phyloP scores from a whole-genome alignment of 2,888 invertebrate species.

The Cryptops parisi region DNA sequence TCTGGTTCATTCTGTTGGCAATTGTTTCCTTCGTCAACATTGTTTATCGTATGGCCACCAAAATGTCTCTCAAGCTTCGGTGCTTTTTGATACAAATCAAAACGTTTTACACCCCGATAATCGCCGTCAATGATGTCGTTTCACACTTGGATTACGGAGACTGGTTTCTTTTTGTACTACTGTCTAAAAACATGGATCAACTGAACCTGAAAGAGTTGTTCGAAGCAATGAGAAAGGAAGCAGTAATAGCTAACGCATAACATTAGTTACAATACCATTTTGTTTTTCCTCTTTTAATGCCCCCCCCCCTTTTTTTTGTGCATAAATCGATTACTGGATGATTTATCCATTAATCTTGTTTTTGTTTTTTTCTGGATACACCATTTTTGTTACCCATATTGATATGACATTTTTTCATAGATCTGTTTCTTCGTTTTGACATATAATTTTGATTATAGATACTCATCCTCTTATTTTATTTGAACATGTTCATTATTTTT shows the following conservation, averaged over 20 bases:
- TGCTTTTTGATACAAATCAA: constrained; percentile 64
- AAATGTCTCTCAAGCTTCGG: constrained; percentile 62
- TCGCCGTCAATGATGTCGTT: constrained; percentile 57
- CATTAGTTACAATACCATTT: too few species aligned
- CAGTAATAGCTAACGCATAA: background rate
- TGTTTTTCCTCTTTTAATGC: too few species aligned
- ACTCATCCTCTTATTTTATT: too few species aligned
- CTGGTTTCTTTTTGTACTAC: constrained; percentile 63
- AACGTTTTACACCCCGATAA: constrained; percentile 60
- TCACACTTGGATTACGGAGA: constrained; percentile 60
- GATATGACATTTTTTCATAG: too few species aligned
- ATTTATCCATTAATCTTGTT: too few species aligned
- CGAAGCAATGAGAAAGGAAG: background rate
- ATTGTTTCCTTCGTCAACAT: constrained; percentile 61
- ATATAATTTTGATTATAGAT: too few species aligned
- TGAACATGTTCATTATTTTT: too few species aligned
- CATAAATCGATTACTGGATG: too few species aligned
- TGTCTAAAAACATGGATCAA: constrained; percentile 69
- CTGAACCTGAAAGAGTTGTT: constrained; percentile 11
- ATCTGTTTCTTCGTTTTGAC: too few species aligned
- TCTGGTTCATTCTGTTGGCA: constrained; percentile 71
- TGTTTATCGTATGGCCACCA: constrained; percentile 61
- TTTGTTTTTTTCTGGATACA: too few species aligned
- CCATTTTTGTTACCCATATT: too few species aligned
- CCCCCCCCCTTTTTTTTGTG: too few species aligned